Conservation (phyloP, 2,888 invertebrate species). For the Hyposoter didymator region DNA sequence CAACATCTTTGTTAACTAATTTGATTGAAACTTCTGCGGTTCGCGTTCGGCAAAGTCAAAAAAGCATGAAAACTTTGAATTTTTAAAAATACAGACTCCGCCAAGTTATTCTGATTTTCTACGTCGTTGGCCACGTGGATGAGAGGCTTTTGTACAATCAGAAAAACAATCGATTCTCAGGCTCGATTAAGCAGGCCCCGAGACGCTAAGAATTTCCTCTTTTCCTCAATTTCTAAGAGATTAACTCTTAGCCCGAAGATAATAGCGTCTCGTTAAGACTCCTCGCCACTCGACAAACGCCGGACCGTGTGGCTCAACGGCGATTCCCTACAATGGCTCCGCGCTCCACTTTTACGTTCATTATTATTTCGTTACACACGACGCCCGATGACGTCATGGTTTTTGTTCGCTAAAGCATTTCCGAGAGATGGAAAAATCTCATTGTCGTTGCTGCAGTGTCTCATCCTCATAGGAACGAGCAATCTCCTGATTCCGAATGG, state of each 20-base stretch:
- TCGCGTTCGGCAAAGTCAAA: conserved; percentile 5
- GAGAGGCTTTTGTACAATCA: neutral
- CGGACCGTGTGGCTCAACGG: neutral
- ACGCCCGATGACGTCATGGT: neutral
- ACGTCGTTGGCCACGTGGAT: too few species aligned
- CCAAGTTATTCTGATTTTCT: too few species aligned
- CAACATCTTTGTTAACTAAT: neutral
- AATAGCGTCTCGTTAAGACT: conserved; percentile 50
- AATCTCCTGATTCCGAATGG: conserved; percentile 1
- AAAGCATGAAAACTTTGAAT: neutral
- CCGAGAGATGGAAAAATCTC: neutral
- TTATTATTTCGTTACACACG: conserved; percentile 1
- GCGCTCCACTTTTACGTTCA: neutral
- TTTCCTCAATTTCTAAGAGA: conserved; percentile 2
- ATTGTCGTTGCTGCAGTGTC: neutral
- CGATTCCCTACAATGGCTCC: neutral
- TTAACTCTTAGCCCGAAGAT: conserved; percentile 5
- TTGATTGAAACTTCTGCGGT: neutral
- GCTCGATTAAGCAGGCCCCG: neutral
- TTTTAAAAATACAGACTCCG: neutral
- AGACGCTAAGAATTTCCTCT: neutral
- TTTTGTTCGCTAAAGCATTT: neutral
- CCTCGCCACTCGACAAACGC: neutral
- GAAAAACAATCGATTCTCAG: neutral
- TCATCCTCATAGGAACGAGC: neutral